Conservation (phyloP, 2,797 vertebrate genomes). For the Corythornis leucogaster region DNA sequence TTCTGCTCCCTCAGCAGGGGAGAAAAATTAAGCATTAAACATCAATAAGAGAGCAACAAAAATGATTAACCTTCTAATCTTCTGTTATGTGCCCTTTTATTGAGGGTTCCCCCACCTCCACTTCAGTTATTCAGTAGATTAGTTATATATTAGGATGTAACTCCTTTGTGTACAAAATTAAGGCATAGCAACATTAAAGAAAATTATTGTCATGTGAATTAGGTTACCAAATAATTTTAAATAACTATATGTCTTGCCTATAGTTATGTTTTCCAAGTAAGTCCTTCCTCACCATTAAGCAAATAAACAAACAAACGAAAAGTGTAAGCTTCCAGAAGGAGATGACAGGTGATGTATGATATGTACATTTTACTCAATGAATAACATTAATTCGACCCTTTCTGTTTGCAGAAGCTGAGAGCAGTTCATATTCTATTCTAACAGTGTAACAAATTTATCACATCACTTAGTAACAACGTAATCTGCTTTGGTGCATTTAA, state of each 20-base stretch:
- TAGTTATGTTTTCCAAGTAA: not conserved
- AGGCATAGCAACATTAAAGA: not conserved
- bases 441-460: not conserved
- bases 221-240: not conserved
- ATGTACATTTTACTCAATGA: not conserved
- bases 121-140: not conserved
- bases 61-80: not conserved
- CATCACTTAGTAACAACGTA: not conserved
- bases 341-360: no score
- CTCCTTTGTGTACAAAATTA: not conserved
- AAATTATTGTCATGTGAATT: not conserved
- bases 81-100: not conserved
- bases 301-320: not conserved
- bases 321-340: not conserved
- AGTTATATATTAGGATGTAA: not conserved
- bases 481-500: not conserved
- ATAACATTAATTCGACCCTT: not conserved
- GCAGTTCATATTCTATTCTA: not conserved
- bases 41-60: not conserved
- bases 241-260: not conserved
- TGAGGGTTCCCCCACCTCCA: accelerated
- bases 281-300: not conserved
- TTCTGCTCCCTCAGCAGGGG: not conserved
- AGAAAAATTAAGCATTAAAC: not conserved
- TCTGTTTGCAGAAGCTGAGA: not conserved